Conservation (phyloP, 2,797 vertebrate genomes). For the Pangasius djambal region DNA sequence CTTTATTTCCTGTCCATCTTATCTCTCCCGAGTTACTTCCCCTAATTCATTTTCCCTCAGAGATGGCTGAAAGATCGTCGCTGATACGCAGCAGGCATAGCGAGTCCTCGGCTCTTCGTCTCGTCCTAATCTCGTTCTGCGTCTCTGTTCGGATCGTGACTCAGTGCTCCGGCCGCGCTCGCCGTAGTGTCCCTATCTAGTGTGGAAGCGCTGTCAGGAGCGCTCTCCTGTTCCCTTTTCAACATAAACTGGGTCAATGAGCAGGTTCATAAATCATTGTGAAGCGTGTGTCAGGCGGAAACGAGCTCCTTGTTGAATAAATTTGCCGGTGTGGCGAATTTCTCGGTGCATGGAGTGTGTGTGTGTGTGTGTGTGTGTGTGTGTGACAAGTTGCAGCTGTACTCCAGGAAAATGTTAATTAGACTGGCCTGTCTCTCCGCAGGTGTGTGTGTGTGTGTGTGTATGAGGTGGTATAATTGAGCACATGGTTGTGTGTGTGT, state of each 20-base stretch:
- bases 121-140: constrained; percentile 56
- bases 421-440: constrained; percentile 63
- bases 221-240: constrained; percentile 55
- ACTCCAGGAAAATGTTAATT: constrained; percentile 74
- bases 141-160: constrained; percentile 11
- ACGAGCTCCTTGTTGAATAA: constrained; percentile 71
- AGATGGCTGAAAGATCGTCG: not conserved
- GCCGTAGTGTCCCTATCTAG: not conserved
- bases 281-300: constrained; percentile 74
- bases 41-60: not conserved
- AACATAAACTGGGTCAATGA: constrained; percentile 80
- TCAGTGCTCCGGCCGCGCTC: not conserved
- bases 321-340: constrained; percentile 69
- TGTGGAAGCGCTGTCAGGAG: constrained; percentile 10
- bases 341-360: constrained; percentile 53
- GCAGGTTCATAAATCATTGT: constrained; percentile 81
- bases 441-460: constrained; percentile 58
- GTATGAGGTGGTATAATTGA: not conserved
- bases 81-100: not conserved
- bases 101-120: constrained; percentile 11
- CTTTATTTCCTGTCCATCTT: not conserved
- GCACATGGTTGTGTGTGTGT: constrained; percentile 17
- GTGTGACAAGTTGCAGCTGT: constrained; percentile 67
- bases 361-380: constrained; percentile 55
- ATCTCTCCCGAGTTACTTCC: not conserved